Evolutionary conservation across 2,797 vertebrate species (phyloP).

Genomic region (Fistularia commersonii): DNA sequence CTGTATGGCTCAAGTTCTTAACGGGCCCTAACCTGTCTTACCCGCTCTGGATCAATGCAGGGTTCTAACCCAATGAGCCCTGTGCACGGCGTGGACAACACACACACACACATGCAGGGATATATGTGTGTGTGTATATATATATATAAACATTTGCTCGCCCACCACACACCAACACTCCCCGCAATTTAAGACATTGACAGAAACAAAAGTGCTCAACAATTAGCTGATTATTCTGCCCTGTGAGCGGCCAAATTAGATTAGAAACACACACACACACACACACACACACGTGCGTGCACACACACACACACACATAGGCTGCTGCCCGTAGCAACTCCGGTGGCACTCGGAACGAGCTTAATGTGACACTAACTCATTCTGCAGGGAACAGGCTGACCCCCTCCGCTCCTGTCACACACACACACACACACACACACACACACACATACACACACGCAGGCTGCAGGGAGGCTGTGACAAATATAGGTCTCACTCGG

Average conservation of each 20-base stretch:
- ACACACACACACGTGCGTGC: constrained; percentile 26
- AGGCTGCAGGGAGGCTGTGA: constrained; percentile 53
- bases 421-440: constrained; percentile 11
- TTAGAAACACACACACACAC: constrained; percentile 48
- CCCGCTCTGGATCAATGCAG: constrained; percentile 68
- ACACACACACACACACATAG: constrained; percentile 17
- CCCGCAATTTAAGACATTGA: constrained; percentile 53
- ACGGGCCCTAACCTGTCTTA: constrained; percentile 68
- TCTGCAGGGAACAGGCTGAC: constrained; percentile 64
- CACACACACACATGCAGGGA: constrained; percentile 8
- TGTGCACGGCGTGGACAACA: constrained; percentile 25
- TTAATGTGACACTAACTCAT: constrained; percentile 76
- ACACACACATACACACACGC: constrained; percentile 14
- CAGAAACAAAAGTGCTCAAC: constrained; percentile 69
- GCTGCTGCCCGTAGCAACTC: constrained; percentile 69
- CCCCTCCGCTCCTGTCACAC: constrained; percentile 8
- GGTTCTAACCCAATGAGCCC: constrained; percentile 66
- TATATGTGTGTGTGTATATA: neutral
- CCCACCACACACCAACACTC: constrained; percentile 36
- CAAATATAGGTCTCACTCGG: constrained; percentile 62
- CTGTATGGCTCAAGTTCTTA: constrained; percentile 68
- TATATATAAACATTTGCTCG: constrained; percentile 21
- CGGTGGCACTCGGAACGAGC: constrained; percentile 55
- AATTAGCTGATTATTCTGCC: constrained; percentile 73
- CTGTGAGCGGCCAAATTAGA: constrained; percentile 72